Conservation (phyloP, 2,888 invertebrate species). For the Stenchaetothrips biformis region DNA sequence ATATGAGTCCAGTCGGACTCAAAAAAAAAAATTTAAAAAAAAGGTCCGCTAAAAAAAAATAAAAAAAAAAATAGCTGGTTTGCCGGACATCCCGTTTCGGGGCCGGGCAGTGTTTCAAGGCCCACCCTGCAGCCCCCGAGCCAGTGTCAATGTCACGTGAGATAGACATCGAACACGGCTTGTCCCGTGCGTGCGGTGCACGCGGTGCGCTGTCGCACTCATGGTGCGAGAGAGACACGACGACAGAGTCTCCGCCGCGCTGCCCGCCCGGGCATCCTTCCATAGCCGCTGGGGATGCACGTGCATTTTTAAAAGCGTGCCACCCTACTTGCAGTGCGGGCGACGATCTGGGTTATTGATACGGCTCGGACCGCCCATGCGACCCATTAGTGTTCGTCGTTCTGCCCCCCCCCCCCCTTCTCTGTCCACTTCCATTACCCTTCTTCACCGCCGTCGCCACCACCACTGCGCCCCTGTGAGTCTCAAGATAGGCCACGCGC, state of each 20-base stretch:
- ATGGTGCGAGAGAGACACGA: neutral
- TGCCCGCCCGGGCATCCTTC: neutral
- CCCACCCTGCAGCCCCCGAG: neutral
- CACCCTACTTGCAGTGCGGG: neutral
- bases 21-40: no score
- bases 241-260: neutral
- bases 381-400: neutral
- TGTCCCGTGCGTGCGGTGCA: neutral
- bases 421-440: no score
- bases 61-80: no score
- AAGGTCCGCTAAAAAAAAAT: no score
- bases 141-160: constrained; percentile 21
- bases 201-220: neutral
- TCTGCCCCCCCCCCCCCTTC: neutral
- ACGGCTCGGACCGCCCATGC: neutral
- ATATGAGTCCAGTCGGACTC: no score
- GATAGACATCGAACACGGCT: neutral
- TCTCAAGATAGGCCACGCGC: no score
- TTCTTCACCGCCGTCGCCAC: no score
- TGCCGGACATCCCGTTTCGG: neutral
- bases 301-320: no score
- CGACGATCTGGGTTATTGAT: constrained; percentile 3
- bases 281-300: neutral
- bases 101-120: neutral
- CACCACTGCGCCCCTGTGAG: no score